Evolutionary conservation across 2,888 invertebrate species (phyloP).

Genomic region (Oxytorus armatus): DNA sequence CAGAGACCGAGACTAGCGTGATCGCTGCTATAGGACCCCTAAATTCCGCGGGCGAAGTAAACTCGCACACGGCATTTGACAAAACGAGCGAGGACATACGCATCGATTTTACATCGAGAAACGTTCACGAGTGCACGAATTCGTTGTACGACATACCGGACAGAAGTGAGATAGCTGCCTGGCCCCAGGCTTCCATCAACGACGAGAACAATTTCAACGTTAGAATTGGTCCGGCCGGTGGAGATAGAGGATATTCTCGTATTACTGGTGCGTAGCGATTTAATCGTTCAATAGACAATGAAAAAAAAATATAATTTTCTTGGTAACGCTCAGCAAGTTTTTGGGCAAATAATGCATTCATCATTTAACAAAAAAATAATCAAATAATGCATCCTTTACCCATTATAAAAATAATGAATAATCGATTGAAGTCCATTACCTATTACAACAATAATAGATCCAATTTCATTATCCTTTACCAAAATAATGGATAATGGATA

Average conservation of each 20-base stretch:
- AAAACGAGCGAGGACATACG: conserved; percentile 90
- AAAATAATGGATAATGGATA: too few relatives aligned
- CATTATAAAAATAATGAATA: too few relatives aligned
- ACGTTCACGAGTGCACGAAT: conserved; percentile 90
- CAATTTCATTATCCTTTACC: too few relatives aligned
- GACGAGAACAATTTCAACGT: conserved; percentile 89
- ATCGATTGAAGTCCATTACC: too few relatives aligned
- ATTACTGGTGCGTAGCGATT: conserved; percentile 87
- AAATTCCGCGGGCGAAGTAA: conserved; percentile 92
- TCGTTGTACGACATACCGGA: conserved; percentile 88
- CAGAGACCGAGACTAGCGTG: conserved; percentile 90
- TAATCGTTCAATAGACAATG: not conserved
- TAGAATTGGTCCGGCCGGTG: conserved; percentile 94
- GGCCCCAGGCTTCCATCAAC: conserved; percentile 89
- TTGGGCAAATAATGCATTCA: too few relatives aligned
- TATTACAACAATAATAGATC: too few relatives aligned
- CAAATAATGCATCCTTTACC: too few relatives aligned
- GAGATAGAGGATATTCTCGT: conserved; percentile 91
- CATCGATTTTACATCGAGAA: conserved; percentile 90
- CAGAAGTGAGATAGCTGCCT: conserved; percentile 87
- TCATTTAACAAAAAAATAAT: too few relatives aligned
- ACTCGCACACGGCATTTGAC: conserved; percentile 91
- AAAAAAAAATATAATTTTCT: conserved; percentile 2
- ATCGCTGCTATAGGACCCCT: conserved; percentile 95
- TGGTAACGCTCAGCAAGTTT: too few relatives aligned